Percentiles rank a stretch among this genome's conserved stretches.
These are phyloP conservation scores for Luperina nickerlii DNA, from an alignment of 2,888 invertebrate species.

Conservation along the genomic window DNA sequence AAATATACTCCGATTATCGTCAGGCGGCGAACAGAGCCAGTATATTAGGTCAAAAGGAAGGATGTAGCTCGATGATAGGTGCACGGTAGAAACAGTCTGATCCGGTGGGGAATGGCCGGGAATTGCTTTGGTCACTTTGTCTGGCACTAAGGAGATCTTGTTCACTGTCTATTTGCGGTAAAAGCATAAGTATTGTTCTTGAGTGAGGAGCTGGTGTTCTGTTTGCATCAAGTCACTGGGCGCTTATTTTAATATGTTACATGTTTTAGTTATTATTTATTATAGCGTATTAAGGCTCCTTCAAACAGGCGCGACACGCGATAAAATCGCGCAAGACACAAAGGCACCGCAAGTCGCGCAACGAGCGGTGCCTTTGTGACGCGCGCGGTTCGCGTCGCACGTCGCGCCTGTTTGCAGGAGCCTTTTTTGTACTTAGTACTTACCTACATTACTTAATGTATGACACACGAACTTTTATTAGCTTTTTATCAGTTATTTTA, in stretches of 20 bases:
- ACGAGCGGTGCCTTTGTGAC: no score
- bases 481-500: conserved; percentile 29
- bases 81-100: conserved; percentile 57
- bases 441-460: not conserved
- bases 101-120: conserved; percentile 62
- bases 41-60: conserved; percentile 65
- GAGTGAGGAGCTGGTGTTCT: not conserved
- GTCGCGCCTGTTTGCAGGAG: no score
- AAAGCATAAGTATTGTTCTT: conserved; percentile 8
- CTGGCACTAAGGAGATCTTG: conserved; percentile 41
- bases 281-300: not conserved
- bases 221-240: not conserved
- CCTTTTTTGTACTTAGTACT: not conserved
- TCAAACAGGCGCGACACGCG: no score
- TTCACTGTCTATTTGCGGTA: conserved; percentile 27
- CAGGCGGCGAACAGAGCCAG: conserved; percentile 10
- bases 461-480: conserved; percentile 11
- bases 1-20: conserved; percentile 37
- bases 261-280: not conserved
- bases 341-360: no score
- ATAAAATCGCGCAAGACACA: no score
- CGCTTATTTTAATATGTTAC: not conserved
- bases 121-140: conserved; percentile 62
- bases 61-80: conserved; percentile 59
- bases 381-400: no score